phyloP scores from a whole-genome alignment of 2,797 vertebrate species.

The Onychomys torridus region DNA sequence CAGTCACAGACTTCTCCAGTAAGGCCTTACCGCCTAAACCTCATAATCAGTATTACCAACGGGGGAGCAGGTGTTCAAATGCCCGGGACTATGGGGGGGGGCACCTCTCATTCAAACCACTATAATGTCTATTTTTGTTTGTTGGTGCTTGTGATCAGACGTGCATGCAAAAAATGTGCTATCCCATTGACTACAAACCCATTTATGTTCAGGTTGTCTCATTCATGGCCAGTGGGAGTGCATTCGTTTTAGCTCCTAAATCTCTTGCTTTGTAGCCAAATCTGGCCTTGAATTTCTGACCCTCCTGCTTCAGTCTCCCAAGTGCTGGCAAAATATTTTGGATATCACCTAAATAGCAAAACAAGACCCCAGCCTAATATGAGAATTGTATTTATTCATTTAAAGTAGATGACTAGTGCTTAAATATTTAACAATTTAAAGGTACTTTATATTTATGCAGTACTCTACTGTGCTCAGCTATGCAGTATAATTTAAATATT shows the following conservation, averaged over 20 bases:
- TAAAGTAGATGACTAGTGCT: neutral
- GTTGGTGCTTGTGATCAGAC: neutral
- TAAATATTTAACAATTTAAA: neutral
- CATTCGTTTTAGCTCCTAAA: neutral
- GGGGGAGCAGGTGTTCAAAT: neutral
- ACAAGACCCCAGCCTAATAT: neutral
- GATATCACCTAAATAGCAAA: neutral
- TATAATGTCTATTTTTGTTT: neutral
- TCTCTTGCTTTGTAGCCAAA: neutral
- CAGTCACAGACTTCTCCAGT: neutral
- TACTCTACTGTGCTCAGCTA: neutral
- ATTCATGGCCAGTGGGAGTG: neutral
- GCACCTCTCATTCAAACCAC: neutral
- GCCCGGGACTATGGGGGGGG: neutral
- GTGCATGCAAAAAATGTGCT: neutral
- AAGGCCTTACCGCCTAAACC: neutral
- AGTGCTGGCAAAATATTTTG: neutral
- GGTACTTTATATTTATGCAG: neutral
- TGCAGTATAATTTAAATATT: constrained; percentile 1
- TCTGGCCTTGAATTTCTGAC: too few relatives aligned
- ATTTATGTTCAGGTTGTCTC: neutral
- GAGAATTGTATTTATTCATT: neutral
- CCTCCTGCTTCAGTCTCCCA: neutral
- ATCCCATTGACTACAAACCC: neutral
- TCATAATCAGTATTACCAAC: neutral